Conservation (phyloP, 1,140 invertebrate genomes). For the Venturia canescens region DNA sequence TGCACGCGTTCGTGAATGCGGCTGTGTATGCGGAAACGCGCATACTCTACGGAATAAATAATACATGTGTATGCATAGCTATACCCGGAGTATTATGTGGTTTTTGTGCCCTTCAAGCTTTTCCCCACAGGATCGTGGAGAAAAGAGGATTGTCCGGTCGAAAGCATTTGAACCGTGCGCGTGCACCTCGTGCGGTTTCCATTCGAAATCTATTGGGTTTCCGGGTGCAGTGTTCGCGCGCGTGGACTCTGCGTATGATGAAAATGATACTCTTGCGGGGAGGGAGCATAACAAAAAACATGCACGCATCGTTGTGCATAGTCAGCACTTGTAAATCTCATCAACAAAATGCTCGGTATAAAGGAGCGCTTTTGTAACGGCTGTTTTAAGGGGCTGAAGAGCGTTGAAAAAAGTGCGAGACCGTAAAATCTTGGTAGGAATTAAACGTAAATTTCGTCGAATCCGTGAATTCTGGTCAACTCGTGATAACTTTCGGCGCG, state of each 20-base stretch:
- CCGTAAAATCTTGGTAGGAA: no score
- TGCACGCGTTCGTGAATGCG: no score
- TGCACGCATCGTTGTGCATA: background rate
- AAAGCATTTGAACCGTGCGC: conserved; percentile 53
- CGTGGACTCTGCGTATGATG: no score
- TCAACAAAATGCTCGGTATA: no score
- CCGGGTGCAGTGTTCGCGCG: conserved; percentile 29
- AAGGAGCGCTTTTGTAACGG: no score
- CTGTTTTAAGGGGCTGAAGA: no score
- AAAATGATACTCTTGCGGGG: background rate
- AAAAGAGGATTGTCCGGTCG: conserved; percentile 60
- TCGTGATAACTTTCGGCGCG: no score
- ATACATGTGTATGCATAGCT: background rate
- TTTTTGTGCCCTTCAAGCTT: conserved; percentile 47
- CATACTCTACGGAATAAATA: background rate
- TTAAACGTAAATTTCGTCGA: no score
- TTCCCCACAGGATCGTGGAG: conserved; percentile 37
- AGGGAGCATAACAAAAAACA: conserved; percentile 29
- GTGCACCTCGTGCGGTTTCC: conserved; percentile 44
- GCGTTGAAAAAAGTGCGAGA: no score
- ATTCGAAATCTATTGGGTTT: conserved; percentile 48
- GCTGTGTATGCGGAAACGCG: background rate
- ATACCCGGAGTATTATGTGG: conserved; percentile 20
- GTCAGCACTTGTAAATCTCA: no score
- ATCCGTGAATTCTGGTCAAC: no score